Base-by-base conservation (phyloP, 92 coral and sea anemone species). In the Porites evermanni region DNA sequence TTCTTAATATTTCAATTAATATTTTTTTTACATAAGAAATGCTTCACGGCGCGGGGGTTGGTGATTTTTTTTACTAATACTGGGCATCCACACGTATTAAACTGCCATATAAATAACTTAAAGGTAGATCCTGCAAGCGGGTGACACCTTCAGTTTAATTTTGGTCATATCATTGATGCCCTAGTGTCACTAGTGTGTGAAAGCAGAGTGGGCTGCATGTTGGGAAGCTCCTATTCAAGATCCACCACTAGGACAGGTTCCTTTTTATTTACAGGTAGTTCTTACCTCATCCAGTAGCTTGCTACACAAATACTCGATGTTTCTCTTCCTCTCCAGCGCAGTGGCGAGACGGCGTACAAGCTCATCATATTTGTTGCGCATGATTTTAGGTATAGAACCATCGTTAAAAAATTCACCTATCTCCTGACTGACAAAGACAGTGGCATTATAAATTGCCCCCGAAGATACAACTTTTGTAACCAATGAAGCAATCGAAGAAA, bases 401-500 rank as follows among this genome's bases (percentile, higher is more conserved):
- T 64, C 18, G 2, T 26, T 26, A 64, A 78, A 78, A 29, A 78
- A 2, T 13, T 18, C 32, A 7, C 58, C 26, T 6, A 78, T 16
- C 14, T 64, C 71, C 38, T 26, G 32, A 17, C 54, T 64, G 16
- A 78, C 71, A 17, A 58, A 20, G 7, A 10, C 3, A 10, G 32
- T 18, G 12, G 81, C 71, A 3, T 64, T 64, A 47, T 60, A 78
- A 44, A 29, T 32, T 18, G 70, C 38, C 12, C 20, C 58, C 44
- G 81, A 78, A 59, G 18, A 64, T 44, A 78, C 13, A 16, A 13
- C 64, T 78, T 78, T 70, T 19, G 67, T 70, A 63, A 78, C 70
- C 11, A 78, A 70, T 56, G 56, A n/a, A 17, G 70, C 60, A 47
- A 70, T 44, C 29, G 70, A 78, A 26, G 64, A 61, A 78, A 78